A percentile compares a stretch with the other conserved stretches of the same genome.
Conservation (phyloP, 2,797 vertebrate species). For the Choloepus didactylus region DNA sequence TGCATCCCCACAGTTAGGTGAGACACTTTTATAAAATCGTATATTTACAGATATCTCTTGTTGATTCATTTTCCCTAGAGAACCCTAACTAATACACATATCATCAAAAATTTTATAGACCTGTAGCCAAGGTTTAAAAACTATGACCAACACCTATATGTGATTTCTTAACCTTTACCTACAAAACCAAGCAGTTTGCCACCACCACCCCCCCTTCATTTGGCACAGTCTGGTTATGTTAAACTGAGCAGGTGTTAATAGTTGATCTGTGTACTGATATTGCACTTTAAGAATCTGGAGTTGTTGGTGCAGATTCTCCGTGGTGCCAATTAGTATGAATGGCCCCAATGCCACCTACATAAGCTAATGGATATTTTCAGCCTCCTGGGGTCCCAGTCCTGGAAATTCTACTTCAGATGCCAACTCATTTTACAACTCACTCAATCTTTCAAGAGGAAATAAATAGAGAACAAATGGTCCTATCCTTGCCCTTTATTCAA, state of each 20-base stretch:
- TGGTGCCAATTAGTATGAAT: rapidly evolving
- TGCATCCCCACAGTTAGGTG: too few relatives aligned
- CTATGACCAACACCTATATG: too few relatives aligned
- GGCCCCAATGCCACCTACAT: too few relatives aligned
- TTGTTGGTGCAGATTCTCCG: neutral
- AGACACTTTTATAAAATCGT: too few relatives aligned
- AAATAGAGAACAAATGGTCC: neutral
- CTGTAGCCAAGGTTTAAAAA: too few relatives aligned
- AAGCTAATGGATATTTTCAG: neutral
- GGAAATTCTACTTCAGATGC: neutral
- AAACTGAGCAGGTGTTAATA: neutral
- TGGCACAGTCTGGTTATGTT: neutral
- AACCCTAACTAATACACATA: too few relatives aligned
- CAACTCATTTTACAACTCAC: neutral
- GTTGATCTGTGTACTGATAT: rapidly evolving
- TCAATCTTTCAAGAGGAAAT: neutral
- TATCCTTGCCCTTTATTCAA: neutral
- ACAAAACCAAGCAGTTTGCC: neutral
- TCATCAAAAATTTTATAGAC: neutral
- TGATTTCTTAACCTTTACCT: neutral
- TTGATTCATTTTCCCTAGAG: too few relatives aligned
- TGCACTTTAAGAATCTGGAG: rapidly evolving
- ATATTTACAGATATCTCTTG: too few relatives aligned
- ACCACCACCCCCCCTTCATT: neutral
- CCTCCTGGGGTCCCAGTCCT: neutral